Conservation (phyloP, 2,113 vertebrate species). For the Mastomys natalensis region DNA sequence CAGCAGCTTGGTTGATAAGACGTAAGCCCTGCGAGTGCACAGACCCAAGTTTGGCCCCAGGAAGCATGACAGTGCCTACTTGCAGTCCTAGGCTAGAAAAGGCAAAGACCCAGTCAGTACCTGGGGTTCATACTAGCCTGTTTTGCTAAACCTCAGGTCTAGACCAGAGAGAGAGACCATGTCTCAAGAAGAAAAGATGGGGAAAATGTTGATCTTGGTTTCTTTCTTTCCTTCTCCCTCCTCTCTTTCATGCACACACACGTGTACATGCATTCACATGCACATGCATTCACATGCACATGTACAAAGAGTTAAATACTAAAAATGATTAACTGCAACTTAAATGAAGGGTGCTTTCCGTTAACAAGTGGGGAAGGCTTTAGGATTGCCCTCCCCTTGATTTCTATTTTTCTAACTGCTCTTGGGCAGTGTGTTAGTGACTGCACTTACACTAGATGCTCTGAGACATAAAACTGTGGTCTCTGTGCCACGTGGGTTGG, state of each 20-base stretch:
- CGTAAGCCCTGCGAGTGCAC: no score
- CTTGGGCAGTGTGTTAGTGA: background rate
- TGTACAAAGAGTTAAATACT: background rate
- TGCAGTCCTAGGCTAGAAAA: no score
- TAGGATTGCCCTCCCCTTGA: background rate
- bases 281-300: background rate
- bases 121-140: no score
- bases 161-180: background rate
- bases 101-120: no score
- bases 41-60: no score
- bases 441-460: background rate
- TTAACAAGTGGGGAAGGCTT: background rate
- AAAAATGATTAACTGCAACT: background rate
- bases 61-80: no score
- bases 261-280: background rate
- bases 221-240: no score
- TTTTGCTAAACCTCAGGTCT: background rate
- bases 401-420: background rate
- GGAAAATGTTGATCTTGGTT: background rate
- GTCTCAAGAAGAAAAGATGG: background rate
- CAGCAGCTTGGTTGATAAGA: background rate
- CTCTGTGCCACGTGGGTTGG: background rate
- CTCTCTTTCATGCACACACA: background rate
- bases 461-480: background rate
- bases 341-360: background rate